phyloP scores from a whole-genome alignment of 2,888 invertebrate species.

The Meliscaeva auricollis region DNA sequence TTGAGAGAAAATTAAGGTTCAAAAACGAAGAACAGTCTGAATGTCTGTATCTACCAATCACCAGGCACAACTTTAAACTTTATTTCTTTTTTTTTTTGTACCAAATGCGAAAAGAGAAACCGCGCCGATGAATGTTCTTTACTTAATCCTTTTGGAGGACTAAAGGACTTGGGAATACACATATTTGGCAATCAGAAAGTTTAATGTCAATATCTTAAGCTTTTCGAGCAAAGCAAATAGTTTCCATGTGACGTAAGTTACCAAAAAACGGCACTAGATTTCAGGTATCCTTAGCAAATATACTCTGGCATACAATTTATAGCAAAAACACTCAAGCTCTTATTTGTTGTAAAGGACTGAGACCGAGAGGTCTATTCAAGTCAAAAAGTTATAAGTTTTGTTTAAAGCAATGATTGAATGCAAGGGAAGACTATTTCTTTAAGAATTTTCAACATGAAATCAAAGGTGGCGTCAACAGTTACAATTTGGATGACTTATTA shows the following conservation, averaged over 20 bases:
- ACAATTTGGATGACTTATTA: no score
- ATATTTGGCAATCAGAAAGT: constrained; percentile 68
- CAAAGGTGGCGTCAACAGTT: no score
- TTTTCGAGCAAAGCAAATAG: constrained; percentile 58
- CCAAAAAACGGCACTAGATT: neutral
- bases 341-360: no score
- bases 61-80: neutral
- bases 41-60: no score
- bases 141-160: neutral
- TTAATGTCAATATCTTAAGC: constrained; percentile 63
- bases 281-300: no score
- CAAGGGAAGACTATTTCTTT: no score
- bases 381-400: no score
- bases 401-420: no score
- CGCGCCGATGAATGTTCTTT: neutral
- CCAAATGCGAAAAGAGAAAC: neutral
- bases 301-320: no score
- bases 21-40: neutral
- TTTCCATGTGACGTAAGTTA: neutral
- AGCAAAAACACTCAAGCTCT: no score
- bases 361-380: no score
- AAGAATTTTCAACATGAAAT: no score
- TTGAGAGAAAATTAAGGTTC: neutral
- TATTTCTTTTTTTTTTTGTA: neutral
- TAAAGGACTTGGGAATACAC: neutral